Conservation (phyloP, 2,797 vertebrate species). For the Betta splendens region DNA sequence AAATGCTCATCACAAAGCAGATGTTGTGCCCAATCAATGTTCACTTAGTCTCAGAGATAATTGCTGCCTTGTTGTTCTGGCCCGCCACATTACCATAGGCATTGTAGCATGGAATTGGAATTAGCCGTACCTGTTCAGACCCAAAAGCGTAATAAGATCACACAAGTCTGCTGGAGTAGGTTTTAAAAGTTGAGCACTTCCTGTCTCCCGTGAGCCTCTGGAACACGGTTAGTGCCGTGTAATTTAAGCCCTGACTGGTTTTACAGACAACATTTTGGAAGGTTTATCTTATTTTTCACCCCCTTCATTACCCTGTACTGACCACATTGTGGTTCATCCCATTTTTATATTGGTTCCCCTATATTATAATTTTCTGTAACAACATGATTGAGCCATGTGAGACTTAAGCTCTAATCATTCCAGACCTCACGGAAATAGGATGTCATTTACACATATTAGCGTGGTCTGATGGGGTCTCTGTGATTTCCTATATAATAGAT, state of each 20-base stretch:
- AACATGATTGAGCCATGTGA: slow-evolving; percentile 23
- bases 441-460: slow-evolving; percentile 50
- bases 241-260: not conserved
- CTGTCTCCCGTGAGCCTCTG: slow-evolving; percentile 25
- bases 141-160: slow-evolving; percentile 42
- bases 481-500: slow-evolving; percentile 47
- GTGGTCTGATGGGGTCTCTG: slow-evolving; percentile 12
- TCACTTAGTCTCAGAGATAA: slow-evolving; percentile 71
- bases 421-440: slow-evolving; percentile 37
- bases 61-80: slow-evolving; percentile 71
- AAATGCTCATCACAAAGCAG: slow-evolving; percentile 69
- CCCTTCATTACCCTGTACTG: slow-evolving; percentile 2
- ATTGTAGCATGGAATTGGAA: slow-evolving; percentile 72
- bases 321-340: not conserved
- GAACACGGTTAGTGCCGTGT: slow-evolving; percentile 4
- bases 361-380: not conserved
- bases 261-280: not conserved
- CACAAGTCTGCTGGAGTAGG: slow-evolving; percentile 12
- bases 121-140: slow-evolving; percentile 69
- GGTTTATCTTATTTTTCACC: slow-evolving; percentile 9
- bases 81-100: slow-evolving; percentile 66
- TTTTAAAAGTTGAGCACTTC: slow-evolving; percentile 35
- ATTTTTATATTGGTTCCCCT: not conserved
- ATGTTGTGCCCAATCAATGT: slow-evolving; percentile 70
- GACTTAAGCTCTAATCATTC: slow-evolving; percentile 32